Percentiles rank a stretch among this genome's conserved stretches.
phyloP scores from a whole-genome alignment of 2,113 vertebrate genomes.

The Spheniscus mendiculus region DNA sequence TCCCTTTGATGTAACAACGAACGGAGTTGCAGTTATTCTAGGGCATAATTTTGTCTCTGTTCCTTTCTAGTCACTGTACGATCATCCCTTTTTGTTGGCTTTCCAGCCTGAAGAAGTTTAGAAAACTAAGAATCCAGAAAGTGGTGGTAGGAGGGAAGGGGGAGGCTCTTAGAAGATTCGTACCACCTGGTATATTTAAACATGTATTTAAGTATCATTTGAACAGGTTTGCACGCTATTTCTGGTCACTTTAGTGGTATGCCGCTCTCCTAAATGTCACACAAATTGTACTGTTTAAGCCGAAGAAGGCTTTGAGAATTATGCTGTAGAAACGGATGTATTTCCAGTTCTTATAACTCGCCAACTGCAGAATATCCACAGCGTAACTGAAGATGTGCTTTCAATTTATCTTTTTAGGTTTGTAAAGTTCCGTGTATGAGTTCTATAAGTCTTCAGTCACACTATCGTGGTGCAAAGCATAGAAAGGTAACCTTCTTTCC shows the following conservation, averaged over 20 bases:
- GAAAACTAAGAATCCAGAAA: background rate
- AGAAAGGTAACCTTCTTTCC: constrained; percentile 50
- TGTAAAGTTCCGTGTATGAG: constrained; percentile 53
- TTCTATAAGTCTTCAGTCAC: constrained; percentile 41
- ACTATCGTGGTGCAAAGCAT: constrained; percentile 57
- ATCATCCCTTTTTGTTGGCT: background rate
- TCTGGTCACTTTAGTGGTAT: background rate
- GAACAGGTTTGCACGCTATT: background rate
- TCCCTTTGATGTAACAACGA: background rate
- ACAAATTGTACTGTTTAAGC: background rate
- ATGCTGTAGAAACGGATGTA: background rate
- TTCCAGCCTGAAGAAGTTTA: background rate
- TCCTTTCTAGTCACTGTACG: background rate
- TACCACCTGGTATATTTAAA: background rate
- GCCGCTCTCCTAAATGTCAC: background rate
- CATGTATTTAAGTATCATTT: background rate
- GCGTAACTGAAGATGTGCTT: background rate
- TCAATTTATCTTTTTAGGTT: constrained; percentile 29
- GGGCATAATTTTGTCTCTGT: background rate
- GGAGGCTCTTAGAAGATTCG: background rate
- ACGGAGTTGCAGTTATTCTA: background rate
- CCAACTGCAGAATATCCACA: accelerated
- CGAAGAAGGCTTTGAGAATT: background rate
- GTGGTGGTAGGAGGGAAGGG: background rate
- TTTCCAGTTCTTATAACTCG: background rate